phyloP scores from a whole-genome alignment of 2,888 invertebrate species.

The Brenthis hecate region DNA sequence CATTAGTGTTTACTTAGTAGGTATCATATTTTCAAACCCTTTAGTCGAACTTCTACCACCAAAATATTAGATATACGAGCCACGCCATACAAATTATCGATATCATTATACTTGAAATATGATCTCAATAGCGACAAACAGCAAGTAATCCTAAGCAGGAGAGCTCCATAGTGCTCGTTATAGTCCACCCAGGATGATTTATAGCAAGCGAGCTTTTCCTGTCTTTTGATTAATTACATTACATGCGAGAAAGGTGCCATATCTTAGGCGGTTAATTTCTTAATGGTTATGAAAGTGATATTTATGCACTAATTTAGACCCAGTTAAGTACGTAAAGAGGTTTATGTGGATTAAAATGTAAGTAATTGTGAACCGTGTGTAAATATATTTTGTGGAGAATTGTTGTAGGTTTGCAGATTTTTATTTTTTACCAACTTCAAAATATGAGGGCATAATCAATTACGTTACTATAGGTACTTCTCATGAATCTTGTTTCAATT shows the following conservation, averaged over 20 bases:
- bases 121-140: conserved; percentile 23
- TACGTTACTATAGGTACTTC: too few relatives aligned
- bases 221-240: conserved; percentile 67
- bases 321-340: background rate
- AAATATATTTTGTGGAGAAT: too few relatives aligned
- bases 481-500: too few relatives aligned
- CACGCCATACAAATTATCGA: conserved; percentile 4
- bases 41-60: too few relatives aligned
- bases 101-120: conserved; percentile 19
- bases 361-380: background rate
- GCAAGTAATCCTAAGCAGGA: conserved; percentile 21
- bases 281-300: conserved; percentile 23
- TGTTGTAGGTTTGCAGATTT: too few relatives aligned
- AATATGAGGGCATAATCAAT: too few relatives aligned
- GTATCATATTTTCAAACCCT: too few relatives aligned
- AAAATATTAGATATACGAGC: too few relatives aligned
- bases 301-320: conserved; percentile 19
- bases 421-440: too few relatives aligned
- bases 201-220: conserved; percentile 51
- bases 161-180: conserved; percentile 49
- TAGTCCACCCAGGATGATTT: conserved; percentile 62
- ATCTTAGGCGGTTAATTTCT: conserved; percentile 59
- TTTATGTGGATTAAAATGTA: background rate
- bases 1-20: too few relatives aligned
- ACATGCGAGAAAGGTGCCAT: conserved; percentile 65